Evolutionary conservation across 2,888 invertebrate genomes (phyloP), one percentile per base, ranked within the genome.

Genomic region (Metalampra italica): DNA sequence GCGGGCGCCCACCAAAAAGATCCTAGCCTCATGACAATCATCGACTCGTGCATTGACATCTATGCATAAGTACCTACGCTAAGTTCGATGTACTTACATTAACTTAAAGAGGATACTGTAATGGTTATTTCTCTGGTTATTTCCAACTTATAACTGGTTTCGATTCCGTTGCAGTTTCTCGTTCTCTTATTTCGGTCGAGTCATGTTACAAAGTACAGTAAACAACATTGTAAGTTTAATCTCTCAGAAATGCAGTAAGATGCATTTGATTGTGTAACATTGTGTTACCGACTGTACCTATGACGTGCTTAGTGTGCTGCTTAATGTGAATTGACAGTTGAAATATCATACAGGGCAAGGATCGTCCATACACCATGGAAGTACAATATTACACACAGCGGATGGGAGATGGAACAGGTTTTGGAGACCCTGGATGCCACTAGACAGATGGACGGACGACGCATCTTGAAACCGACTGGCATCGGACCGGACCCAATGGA

Each of bases 111-210:
- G 22, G 22, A 22, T 22, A 22, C 22, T 22, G 22, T 22, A 22
- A 5, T 22, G 22, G 22, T 22, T 22, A 22, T 22, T 22, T 22
- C 22, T 22, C 22, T 15, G 36, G 43, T 14, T 22, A 38, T 38
- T 29, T 38, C 14, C 9, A 9, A 32, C 29, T 38, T 37, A 30
- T 5, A 39, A 39, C 39, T 39, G 39, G 39, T 39, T 39, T 39
- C 13, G 39, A 15, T 14, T 39, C 39, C 15, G 15, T 13, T 39
- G 39, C 39, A 39, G 42, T 30, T 42, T 13, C 29, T 30, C 42
- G 42, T 30, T 42, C 13, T 42, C 42, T 42, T 30, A 30, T 42
- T 42, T 42, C 42, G 42, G 42, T 42, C 42, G 29, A 9, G 29
- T 42, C 42, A 30, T 29, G 39, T n/a, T 22, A 22, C 22, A 22